phyloP scores from a whole-genome alignment of 2,888 invertebrate genomes.

The Andrena bucephala region DNA sequence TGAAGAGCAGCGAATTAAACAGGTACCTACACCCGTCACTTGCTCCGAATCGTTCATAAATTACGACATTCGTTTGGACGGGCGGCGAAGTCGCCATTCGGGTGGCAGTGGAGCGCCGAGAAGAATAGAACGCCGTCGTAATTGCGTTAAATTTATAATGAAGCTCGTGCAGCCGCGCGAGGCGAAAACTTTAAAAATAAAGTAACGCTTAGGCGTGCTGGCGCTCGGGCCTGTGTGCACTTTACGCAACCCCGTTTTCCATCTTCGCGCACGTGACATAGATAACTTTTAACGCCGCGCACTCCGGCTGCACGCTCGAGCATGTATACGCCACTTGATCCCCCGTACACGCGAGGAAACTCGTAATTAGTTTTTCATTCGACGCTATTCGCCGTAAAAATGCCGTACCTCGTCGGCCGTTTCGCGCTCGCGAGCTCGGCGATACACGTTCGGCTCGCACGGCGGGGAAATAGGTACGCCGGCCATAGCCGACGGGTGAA shows the following conservation, averaged over 20 bases:
- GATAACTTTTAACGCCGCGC: slow-evolving; percentile 30
- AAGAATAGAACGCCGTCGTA: neutral
- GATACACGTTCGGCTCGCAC: neutral
- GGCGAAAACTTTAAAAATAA: slow-evolving; percentile 20
- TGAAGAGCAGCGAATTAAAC: too few species aligned
- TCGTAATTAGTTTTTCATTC: slow-evolving; percentile 46
- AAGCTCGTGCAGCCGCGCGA: neutral
- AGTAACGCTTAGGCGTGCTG: slow-evolving; percentile 14
- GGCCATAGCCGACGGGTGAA: neutral
- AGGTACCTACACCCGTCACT: too few species aligned
- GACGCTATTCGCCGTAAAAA: slow-evolving; percentile 31
- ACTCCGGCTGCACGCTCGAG: slow-evolving; percentile 2
- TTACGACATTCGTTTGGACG: too few species aligned
- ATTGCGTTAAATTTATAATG: slow-evolving; percentile 20
- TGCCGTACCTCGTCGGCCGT: slow-evolving; percentile 4
- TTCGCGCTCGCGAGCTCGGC: neutral
- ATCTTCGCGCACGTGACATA: slow-evolving; percentile 29
- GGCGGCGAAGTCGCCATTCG: neutral
- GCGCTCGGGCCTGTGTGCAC: neutral
- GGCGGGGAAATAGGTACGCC: neutral
- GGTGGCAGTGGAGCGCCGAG: neutral
- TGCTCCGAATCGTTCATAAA: too few species aligned
- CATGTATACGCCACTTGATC: slow-evolving; percentile 11
- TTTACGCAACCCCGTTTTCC: slow-evolving; percentile 20
- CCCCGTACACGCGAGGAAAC: slow-evolving; percentile 18